phyloP scores from a whole-genome alignment of 2,888 invertebrate species.

The Mellilla xanthometata region DNA sequence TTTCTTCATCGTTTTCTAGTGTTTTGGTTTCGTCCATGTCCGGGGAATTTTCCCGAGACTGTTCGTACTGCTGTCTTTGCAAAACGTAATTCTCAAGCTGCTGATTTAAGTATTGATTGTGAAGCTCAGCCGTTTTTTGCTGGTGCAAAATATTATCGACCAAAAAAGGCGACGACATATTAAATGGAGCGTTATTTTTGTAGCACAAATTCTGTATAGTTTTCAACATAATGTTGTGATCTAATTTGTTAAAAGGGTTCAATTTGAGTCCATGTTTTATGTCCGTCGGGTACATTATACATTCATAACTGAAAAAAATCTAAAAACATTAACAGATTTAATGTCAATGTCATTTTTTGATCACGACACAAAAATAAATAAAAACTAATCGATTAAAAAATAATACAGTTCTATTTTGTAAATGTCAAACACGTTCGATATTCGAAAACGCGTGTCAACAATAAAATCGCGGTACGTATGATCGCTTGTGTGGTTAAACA shows the following conservation, averaged over 20 bases:
- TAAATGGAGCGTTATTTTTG: constrained; percentile 65
- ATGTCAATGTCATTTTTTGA: constrained; percentile 4
- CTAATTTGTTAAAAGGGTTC: constrained; percentile 62
- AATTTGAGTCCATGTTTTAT: constrained; percentile 72
- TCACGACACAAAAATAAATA: constrained; percentile 18
- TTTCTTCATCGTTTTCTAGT: constrained; percentile 49
- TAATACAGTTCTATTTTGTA: constrained; percentile 23
- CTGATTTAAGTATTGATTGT: constrained; percentile 80
- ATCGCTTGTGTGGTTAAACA: constrained; percentile 36
- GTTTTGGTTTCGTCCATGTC: constrained; percentile 59
- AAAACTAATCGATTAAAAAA: constrained; percentile 5
- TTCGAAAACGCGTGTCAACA: constrained; percentile 1
- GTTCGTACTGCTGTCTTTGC: constrained; percentile 55
- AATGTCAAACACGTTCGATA: constrained; percentile 12
- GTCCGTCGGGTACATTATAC: constrained; percentile 76
- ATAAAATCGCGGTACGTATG: constrained; percentile 32
- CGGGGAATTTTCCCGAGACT: constrained; percentile 64
- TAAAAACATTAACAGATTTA: constrained; percentile 3
- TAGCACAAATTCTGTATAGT: constrained; percentile 73
- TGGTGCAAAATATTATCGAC: constrained; percentile 85
- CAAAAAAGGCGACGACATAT: constrained; percentile 83
- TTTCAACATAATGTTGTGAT: constrained; percentile 77
- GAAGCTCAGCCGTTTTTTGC: constrained; percentile 71
- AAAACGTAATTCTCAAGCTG: constrained; percentile 70
- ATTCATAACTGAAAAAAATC: constrained; percentile 32